Evolutionary conservation across 92 coral and sea anemone genomes (phyloP), one percentile per base, ranked within the genome.

Genomic region (Anthopleura xanthogrammica): DNA sequence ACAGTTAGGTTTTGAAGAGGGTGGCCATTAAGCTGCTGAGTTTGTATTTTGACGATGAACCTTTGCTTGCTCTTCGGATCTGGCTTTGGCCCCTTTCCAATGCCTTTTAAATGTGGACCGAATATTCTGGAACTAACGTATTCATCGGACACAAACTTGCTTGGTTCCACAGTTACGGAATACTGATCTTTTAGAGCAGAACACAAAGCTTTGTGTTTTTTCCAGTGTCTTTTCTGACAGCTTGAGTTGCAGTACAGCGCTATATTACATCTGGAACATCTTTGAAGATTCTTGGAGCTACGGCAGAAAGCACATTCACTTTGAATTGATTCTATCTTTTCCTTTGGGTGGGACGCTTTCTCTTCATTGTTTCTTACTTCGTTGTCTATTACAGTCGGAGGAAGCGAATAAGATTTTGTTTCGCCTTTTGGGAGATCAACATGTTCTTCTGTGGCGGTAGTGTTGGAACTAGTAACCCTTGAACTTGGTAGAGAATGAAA

Each of bases 1-100:
- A 88, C 77, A 39, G 80, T 0, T 19, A 90, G 80, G 80, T 71
- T 36, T 74, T 90, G 93, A 12, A 75, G 75, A 23, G 92, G 92
- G 73, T 90, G 93, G 39, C 83, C 70, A 52, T 90, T 90, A 5
- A 84, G 72, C 0, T 75, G 1, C 57, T 36, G 52, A 2, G 93
- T 90, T 80, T 90, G 93, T 60, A 88, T 70, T 71, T 91, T 91
- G 65, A 91, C 92, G 54, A 91, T 89, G 76, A 89, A 91, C 14
- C 80, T 82, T 41, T 68, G 76, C 16, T 40, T 52, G 16, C 43
- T 76, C 24, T 79, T 23, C 1, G 90, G 87, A n/a, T 58, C 77
- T 13, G 87, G 90, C 60, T 72, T 75, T 17, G 86, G 84, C 23
- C 93, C 91, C 16, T 65, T 40, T 60, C 90, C 87, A n/a, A 85